Evolutionary conservation across 2,113 vertebrate species (phyloP).

Genomic region (Neopipo cinnamomea): DNA sequence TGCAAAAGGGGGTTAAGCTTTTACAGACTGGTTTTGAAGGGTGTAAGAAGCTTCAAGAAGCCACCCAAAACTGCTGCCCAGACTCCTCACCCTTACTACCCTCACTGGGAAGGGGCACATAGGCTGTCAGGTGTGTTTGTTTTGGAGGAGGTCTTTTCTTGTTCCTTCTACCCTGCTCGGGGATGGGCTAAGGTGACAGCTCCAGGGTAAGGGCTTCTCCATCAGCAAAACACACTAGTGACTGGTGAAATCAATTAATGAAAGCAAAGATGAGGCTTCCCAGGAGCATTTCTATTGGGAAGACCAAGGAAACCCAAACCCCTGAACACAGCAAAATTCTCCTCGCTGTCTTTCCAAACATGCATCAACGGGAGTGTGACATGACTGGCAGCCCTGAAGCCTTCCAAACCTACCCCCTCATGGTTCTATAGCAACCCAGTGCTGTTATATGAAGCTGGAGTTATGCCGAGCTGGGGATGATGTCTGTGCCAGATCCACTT

Average conservation of each 20-base stretch:
- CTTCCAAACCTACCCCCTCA: background rate
- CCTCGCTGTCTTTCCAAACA: background rate
- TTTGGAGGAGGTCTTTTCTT: background rate
- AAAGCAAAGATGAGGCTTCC: background rate
- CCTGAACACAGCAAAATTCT: background rate
- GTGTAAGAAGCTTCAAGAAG: background rate
- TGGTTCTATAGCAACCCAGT: background rate
- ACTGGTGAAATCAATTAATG: background rate
- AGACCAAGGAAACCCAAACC: background rate
- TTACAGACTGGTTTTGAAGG: background rate
- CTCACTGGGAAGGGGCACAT: background rate
- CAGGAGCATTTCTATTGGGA: background rate
- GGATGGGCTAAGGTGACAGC: background rate
- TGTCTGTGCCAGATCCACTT: background rate
- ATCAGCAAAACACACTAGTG: background rate
- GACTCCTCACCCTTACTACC: background rate
- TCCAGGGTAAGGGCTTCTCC: background rate
- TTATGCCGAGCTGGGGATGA: background rate
- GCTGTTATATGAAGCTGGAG: background rate
- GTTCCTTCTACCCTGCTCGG: background rate
- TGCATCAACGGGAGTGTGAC: background rate
- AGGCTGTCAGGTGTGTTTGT: background rate
- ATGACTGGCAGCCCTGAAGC: background rate
- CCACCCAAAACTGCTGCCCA: background rate
- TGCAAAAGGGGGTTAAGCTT: background rate